Evolutionary conservation across 2,797 vertebrate species (phyloP).

Genomic region (Sphaeramia orbicularis): DNA sequence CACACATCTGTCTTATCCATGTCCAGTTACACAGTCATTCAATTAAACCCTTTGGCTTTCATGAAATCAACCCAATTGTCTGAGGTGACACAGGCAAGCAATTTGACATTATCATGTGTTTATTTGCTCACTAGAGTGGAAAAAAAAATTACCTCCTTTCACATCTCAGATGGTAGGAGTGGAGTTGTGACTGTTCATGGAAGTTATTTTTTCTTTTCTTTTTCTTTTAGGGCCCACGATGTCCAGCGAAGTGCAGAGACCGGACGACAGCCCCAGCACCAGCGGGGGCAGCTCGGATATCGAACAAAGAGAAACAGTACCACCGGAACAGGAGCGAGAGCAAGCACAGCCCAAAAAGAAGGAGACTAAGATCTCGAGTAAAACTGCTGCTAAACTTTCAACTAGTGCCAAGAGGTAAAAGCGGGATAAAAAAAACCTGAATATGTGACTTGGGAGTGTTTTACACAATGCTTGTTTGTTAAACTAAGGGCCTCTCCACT

Average conservation of each 20-base stretch:
- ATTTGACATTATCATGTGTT: neutral
- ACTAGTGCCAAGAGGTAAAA: conserved; percentile 98
- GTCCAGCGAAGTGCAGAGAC: conserved; percentile 98
- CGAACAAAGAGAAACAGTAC: conserved; percentile 94
- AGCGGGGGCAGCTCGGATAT: conserved; percentile 98
- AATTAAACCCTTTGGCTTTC: conserved; percentile 10
- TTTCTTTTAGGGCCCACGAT: conserved; percentile 88
- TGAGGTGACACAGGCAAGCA: conserved; percentile 1
- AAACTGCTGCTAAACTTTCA: conserved; percentile 98
- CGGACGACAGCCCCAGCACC: conserved; percentile 98
- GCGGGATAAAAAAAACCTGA: neutral
- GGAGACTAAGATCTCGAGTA: conserved; percentile 98
- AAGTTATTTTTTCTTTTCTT: neutral
- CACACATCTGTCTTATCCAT: neutral
- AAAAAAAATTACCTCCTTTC: neutral
- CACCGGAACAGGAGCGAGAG: conserved; percentile 94
- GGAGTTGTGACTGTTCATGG: neutral
- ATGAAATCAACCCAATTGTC: neutral
- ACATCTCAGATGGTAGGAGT: neutral
- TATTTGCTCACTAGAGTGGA: neutral
- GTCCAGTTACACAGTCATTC: conserved; percentile 2
- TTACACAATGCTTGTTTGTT: conserved; percentile 63
- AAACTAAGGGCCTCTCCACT: conserved; percentile 38
- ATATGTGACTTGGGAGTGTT: conserved; percentile 24
- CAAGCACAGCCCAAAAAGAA: conserved; percentile 98